Evolutionary conservation across 2,797 vertebrate species (phyloP).

Genomic region (Mormyrus proboscirostris): DNA sequence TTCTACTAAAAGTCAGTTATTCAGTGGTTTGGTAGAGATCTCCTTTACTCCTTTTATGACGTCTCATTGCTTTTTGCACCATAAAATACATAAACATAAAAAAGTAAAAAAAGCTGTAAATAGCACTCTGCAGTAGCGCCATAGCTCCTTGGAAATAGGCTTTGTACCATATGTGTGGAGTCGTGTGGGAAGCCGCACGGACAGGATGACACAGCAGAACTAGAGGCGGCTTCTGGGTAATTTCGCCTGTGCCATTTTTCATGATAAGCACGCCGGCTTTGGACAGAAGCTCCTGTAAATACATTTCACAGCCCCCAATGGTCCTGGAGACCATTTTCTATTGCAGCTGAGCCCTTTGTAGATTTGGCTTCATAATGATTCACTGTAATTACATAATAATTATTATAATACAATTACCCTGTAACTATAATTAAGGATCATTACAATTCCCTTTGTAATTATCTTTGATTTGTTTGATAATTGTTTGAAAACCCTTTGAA

Average conservation of each 20-base stretch:
- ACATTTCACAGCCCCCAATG: neutral
- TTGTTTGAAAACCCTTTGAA: neutral
- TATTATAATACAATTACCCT: conserved; percentile 4
- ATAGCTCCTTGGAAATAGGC: neutral
- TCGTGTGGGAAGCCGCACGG: neutral
- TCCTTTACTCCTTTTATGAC: neutral
- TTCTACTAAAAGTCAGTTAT: neutral
- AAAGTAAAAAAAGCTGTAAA: neutral
- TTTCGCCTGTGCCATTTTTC: neutral
- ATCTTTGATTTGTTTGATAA: conserved; percentile 5
- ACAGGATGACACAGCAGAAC: neutral
- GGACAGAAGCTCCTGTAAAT: neutral
- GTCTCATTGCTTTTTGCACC: neutral
- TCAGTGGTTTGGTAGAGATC: neutral
- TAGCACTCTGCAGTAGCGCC: neutral
- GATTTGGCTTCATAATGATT: neutral
- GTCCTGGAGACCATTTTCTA: neutral
- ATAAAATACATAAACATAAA: neutral
- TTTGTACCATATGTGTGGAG: conserved; percentile 8
- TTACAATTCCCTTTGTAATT: conserved; percentile 12
- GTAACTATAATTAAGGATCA: conserved; percentile 12
- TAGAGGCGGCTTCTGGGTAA: neutral
- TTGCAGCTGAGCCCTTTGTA: neutral
- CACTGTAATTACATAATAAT: conserved; percentile 6
- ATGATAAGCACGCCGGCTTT: conserved; percentile 2